A percentile compares a stretch with the other conserved stretches of the same genome.
phyloP scores from a whole-genome alignment of 2,797 vertebrate species.

The Thamnophis elegans region DNA sequence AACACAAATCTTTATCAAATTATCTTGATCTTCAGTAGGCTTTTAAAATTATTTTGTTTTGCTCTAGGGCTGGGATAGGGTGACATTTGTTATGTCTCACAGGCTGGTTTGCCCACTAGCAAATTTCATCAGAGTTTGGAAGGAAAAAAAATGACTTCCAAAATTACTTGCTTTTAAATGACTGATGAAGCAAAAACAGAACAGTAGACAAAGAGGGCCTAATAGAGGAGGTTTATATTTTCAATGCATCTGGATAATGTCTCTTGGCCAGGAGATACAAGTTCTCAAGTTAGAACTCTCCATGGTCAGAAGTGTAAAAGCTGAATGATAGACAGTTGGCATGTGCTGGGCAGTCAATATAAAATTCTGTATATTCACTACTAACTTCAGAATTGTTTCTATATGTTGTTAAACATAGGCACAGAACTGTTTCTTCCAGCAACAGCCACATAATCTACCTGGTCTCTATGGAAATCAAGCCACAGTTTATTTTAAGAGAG shows the following conservation, averaged over 20 bases:
- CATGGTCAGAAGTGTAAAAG: constrained; percentile 47
- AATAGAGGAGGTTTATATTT: constrained; percentile 54
- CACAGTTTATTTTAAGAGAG: not conserved
- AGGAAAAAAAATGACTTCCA: constrained; percentile 56
- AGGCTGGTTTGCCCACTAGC: not conserved
- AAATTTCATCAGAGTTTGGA: constrained; percentile 12
- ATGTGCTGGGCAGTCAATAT: constrained; percentile 50
- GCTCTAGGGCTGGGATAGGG: constrained; percentile 18
- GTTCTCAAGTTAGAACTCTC: constrained; percentile 55
- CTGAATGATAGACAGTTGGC: constrained; percentile 54
- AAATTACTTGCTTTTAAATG: constrained; percentile 32
- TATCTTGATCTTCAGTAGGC: constrained; percentile 16
- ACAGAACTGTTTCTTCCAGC: constrained; percentile 34
- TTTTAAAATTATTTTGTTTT: constrained; percentile 40
- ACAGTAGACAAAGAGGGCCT: constrained; percentile 30
- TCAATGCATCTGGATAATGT: constrained; percentile 64
- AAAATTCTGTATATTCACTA: constrained; percentile 55
- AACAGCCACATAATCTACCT: not conserved
- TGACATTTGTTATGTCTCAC: constrained; percentile 33
- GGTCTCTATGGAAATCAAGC: rapidly evolving
- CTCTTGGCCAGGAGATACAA: constrained; percentile 63
- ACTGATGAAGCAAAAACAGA: constrained; percentile 38
- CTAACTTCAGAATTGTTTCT: constrained; percentile 55
- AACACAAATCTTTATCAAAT: not conserved
- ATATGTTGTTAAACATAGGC: constrained; percentile 40